Base-by-base conservation (phyloP, 2,113 vertebrate species). In the Picathartes gymnocephalus region DNA sequence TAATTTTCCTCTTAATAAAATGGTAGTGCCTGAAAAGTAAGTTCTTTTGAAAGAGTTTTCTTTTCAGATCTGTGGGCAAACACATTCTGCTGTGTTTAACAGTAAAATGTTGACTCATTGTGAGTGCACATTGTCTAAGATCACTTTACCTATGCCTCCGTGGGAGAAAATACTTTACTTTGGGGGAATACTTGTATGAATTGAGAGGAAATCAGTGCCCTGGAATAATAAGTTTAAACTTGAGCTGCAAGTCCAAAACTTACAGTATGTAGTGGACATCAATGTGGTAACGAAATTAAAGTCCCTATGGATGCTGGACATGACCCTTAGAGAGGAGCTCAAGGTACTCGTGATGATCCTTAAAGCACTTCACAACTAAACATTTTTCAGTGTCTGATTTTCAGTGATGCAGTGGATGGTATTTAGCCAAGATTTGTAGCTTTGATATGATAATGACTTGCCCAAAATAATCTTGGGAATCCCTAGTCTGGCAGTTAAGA, bases 1-100 rank as follows among this genome's bases (percentile, higher is more conserved):
- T 96, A 90, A 93, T 69, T 92, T 95, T 96, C 92, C 92, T 97
- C 57, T 91, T 97, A 97, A 97, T 97, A 97, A 97, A 97, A 96
- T 95, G 71, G 82, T 96, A 97, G 96, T 96, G 96, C 95, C 96
- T 97, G 95, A 95, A 97, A 97, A 97, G 97, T 94, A 78, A 96
- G 95, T 95, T 96, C 91, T 97, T 93, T 83, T 96, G 96, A 68
- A 95, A 95, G 93, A 97, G 94, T 96, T 97, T 97, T 96, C 91
- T 97, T 97, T 95, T 95, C 94, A 96, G 96, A 92, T 92, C 54
- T 93, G 86, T 88, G 94, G 92, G 82, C 87, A 96, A 91, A 91
- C 81, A 78, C 68, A 33, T 93, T 80, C 82, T 93, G 61, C 86
- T 91, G 79, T 92, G 64, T 93, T 95, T 92, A 79, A 86, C 85